Evolutionary conservation across 2,888 invertebrate genomes (phyloP).

Genomic region (Volucella bombylans): DNA sequence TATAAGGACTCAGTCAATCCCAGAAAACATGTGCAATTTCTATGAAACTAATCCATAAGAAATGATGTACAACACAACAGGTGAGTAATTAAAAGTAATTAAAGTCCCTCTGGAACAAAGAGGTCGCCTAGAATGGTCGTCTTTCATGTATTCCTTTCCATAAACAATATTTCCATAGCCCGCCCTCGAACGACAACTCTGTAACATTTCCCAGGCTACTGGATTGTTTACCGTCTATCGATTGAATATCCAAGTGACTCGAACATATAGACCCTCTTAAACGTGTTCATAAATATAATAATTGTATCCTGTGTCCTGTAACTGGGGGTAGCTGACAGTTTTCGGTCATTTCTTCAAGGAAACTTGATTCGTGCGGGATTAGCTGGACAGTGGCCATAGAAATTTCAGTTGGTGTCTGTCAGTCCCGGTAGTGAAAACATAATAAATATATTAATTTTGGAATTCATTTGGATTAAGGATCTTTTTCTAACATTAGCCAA

Average conservation of each 20-base stretch:
- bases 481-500: conserved; percentile 2
- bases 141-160: conserved; percentile 25
- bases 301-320: conserved; percentile 35
- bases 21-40: conserved; percentile 30
- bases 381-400: conserved; percentile 41
- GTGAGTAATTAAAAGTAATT: conserved; percentile 54
- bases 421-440: conserved; percentile 36
- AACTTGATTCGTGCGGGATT: conserved; percentile 23
- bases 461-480: not conserved
- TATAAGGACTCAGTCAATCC: not conserved
- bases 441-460: not conserved
- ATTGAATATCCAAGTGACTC: conserved; percentile 53
- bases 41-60: conserved; percentile 58
- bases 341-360: conserved; percentile 19
- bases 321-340: conserved; percentile 21
- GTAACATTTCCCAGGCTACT: conserved; percentile 12
- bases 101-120: conserved; percentile 15
- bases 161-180: not conserved
- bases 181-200: not conserved
- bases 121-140: not conserved
- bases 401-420: conserved; percentile 39
- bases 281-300: conserved; percentile 10
- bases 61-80: conserved; percentile 71
- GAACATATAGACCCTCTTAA: conserved; percentile 33
- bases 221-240: conserved; percentile 43